Base-by-base conservation (phyloP, 2,888 invertebrate species). In the Panzeria rudis region DNA sequence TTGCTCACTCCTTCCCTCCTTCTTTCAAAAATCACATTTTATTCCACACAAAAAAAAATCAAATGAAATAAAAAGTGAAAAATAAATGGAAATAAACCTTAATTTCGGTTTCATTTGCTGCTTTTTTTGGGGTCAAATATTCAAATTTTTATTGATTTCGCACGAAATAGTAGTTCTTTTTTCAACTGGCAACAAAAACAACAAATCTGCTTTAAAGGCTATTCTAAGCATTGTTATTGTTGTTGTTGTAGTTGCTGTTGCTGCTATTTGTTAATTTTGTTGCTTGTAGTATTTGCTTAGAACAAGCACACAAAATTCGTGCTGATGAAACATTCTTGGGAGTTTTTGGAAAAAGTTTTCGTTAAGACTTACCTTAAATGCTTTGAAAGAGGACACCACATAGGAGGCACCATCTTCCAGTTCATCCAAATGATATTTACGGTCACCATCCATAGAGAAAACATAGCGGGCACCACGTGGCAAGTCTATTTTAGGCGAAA, bases 351-450 rank as follows among this genome's bases (percentile, higher is more conserved):
- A 41, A 8, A 17, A 15, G 6, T 2, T 20, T 1, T 15, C 25
- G 17, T 4, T 13, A 5, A 20, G 17, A 91, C 94, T 94, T 92
- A 97, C 97, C 96, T 97, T 97, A 92, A 98, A 98, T 13, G 96
- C 96, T 93, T 97, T 97, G 91, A 97, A 97, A 5, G 97, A 97
- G 9, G 98, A 98, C 47, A 98, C 98, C 87, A 98, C 97, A 92
- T 98, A 98, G 9, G 96, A 96, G 20, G 96, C 96, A n/a, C 97
- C 97, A 90, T 98, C 97, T 90, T 97, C 97, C 86, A 98, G 93
- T 90, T 98, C 97, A 89, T 96, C 98, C 88, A 97, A 94, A 91
- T 95, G 94, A 91, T 96, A 95, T 90, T 98, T 96, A 78, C 97
- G 94, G 88, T 96, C 96, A 0, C 98, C 98, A 86, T 98, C 97